Evolutionary conservation across 2,888 invertebrate species (phyloP).

Genomic region (Nasonia oneida): DNA sequence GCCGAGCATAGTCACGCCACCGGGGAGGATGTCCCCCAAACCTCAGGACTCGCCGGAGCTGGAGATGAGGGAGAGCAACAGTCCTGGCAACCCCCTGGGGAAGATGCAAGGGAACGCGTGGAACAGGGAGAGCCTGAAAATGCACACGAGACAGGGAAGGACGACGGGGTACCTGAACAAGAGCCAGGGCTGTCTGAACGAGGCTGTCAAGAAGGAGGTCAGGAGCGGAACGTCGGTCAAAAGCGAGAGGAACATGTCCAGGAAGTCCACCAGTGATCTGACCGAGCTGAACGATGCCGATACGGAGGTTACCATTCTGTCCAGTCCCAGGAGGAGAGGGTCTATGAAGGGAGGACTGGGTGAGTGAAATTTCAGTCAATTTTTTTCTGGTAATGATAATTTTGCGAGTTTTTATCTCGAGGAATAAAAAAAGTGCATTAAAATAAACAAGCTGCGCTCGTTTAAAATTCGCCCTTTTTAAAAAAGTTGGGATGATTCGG

Average conservation of each 20-base stretch:
- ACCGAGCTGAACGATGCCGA: constrained; percentile 83
- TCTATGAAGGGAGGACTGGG: constrained; percentile 79
- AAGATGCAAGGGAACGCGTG: constrained; percentile 9
- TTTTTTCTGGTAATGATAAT: neutral
- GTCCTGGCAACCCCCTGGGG: neutral
- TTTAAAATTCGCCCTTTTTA: neutral
- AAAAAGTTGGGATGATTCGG: neutral
- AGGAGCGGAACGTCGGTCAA: constrained; percentile 36
- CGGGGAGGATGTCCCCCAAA: neutral
- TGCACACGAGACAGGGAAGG: constrained; percentile 24
- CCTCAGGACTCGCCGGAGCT: neutral
- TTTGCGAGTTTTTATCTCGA: neutral
- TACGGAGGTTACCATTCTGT: constrained; percentile 83
- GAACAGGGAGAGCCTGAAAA: constrained; percentile 52
- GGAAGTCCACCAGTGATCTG: constrained; percentile 90
- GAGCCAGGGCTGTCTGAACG: constrained; percentile 73
- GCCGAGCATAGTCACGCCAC: constrained; percentile 69
- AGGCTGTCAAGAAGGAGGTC: constrained; percentile 59
- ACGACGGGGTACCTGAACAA: constrained; percentile 66
- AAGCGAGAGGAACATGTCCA: constrained; percentile 70
- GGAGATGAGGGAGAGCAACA: neutral
- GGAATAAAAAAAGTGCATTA: neutral
- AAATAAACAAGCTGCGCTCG: neutral
- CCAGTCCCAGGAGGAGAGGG: constrained; percentile 86
- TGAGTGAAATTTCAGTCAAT: constrained; percentile 62